Percentiles rank a stretch among this genome's conserved stretches.
Evolutionary conservation across 2,113 vertebrate genomes (phyloP).

Genomic region (Pollimyrus isidori): DNA sequence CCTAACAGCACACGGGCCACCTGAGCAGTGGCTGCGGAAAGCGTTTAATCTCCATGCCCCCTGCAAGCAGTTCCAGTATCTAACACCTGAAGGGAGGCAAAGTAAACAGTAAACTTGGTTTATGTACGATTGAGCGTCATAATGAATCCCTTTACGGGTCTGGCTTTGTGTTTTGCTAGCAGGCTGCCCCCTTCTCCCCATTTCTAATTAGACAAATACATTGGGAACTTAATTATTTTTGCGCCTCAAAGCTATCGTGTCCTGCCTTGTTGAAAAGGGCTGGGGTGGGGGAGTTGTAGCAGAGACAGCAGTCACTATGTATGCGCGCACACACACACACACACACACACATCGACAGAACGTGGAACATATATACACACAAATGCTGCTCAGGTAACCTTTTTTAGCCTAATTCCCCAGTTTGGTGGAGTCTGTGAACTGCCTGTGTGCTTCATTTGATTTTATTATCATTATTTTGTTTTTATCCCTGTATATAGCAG

Average conservation of each 20-base stretch:
- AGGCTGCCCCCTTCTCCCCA: not conserved
- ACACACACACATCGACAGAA: not conserved
- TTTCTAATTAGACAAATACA: conserved; percentile 27
- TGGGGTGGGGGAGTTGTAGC: not conserved
- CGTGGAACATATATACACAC: conserved; percentile 14
- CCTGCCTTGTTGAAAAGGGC: not conserved
- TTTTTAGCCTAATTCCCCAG: conserved; percentile 31
- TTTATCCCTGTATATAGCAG: not conserved
- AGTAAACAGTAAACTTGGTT: conserved; percentile 1
- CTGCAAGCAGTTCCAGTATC: not conserved
- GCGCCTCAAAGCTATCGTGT: conserved; percentile 25
- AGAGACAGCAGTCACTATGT: not conserved
- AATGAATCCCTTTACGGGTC: conserved; percentile 16
- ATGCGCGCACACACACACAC: conserved; percentile 10
- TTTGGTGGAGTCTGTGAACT: conserved; percentile 16
- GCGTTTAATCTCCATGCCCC: not conserved
- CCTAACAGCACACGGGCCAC: not conserved
- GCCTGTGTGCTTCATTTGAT: not conserved
- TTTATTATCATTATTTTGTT: conserved; percentile 7
- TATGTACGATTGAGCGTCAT: not conserved
- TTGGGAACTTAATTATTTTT: conserved; percentile 30
- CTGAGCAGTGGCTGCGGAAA: not conserved
- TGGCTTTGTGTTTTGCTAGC: not conserved
- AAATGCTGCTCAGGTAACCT: conserved; percentile 38
- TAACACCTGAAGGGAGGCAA: not conserved